Evolutionary conservation across 2,113 vertebrate genomes (phyloP), one percentile per base, ranked within the genome.

Genomic region (Indicator indicator): DNA sequence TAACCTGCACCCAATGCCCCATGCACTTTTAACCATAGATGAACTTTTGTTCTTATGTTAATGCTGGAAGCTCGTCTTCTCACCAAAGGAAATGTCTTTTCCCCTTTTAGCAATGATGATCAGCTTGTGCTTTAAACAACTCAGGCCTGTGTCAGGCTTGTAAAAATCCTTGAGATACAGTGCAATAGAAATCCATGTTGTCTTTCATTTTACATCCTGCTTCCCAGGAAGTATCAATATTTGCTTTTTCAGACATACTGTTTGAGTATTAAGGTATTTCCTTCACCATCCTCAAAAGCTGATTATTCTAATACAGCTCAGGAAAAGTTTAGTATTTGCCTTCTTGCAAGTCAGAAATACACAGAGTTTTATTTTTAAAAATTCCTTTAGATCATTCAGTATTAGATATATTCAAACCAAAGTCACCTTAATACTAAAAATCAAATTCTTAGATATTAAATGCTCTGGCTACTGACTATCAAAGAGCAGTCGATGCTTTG

Each of bases 371-470:
- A 82, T 89, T 85, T 85, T 14, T 1, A 7, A 56, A 93, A 91
- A 82, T 68, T 91, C 79, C 74, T 27, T 89, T 88, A 73, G 28
- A 96, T 91, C 80, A 95, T 94, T 95, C 60, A 10, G 79, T 81
- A 94, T 91, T 93, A 97, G 95, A 88, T 77, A 89, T 44, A 67
- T 67, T 94, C 80, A 93, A 89, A 90, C 71, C 77, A 97, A 98
- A 97, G 97, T 97, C 97, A 97, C 97, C 97, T 97, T 98, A 97
- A 97, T 96, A 96, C 96, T 98, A 98, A 98, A 98, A 92, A 69
- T 86, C 80, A 94, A 96, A 96, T 86, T 94, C 86, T 94, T 83
- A 90, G 77, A 78, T 93, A 95, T 88, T 94, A 90, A 96, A 95
- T 95, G 46, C 83, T 96, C 95, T 96, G 96, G 81, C 88, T 97